Percentiles rank a stretch among this genome's conserved stretches.
phyloP scores from a whole-genome alignment of 2,113 vertebrate species.

The Silurus glanis region DNA sequence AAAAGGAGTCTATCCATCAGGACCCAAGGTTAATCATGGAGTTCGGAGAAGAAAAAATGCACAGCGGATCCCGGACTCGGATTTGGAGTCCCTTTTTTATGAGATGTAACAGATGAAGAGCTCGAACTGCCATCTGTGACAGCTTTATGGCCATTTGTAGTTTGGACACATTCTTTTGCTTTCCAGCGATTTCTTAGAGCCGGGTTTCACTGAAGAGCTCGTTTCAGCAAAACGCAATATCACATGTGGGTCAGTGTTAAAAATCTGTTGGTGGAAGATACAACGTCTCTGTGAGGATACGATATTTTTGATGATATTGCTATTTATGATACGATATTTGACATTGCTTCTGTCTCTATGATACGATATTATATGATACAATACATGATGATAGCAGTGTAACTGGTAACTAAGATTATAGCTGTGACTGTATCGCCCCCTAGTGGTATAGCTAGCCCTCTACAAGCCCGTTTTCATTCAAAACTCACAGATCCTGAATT shows the following conservation, averaged over 20 bases:
- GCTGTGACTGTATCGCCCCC: not conserved
- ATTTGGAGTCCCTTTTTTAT: not conserved
- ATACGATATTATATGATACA: not conserved
- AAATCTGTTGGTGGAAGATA: not conserved
- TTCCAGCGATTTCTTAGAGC: not conserved
- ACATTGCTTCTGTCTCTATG: not conserved
- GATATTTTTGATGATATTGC: no score
- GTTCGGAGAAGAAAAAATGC: not conserved
- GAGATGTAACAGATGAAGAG: conserved; percentile 2
- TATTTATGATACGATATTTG: not conserved
- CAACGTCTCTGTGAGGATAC: not conserved
- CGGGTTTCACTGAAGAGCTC: not conserved
- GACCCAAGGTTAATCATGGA: conserved; percentile 45
- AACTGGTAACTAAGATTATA: not conserved
- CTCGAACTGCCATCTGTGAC: conserved; percentile 1
- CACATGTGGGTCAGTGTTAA: not conserved
- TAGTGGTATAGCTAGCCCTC: not conserved
- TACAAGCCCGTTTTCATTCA: not conserved
- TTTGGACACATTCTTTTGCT: conserved; percentile 7
- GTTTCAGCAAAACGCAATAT: not conserved
- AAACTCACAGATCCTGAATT: not conserved
- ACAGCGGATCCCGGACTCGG: not conserved
- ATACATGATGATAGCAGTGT: not conserved
- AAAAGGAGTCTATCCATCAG: conserved; percentile 44
- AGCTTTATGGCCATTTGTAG: conserved; percentile 16